Base-by-base conservation (phyloP, 2,797 vertebrate genomes). In the Salarias fasciatus region DNA sequence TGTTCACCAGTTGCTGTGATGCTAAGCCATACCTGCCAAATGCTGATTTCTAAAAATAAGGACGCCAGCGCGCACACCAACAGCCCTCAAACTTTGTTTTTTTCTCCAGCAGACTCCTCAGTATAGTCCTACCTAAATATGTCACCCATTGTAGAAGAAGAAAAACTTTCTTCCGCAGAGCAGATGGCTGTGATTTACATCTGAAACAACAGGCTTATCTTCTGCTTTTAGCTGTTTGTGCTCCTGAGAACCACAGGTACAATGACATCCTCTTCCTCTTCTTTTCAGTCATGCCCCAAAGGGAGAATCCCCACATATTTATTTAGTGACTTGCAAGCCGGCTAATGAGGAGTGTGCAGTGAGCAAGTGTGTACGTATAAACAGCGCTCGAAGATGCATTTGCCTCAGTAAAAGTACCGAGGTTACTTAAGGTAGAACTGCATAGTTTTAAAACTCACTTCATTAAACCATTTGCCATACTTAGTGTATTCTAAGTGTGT, bases 181-280 rank as follows among this genome's bases (percentile, higher is more conserved):
- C 88, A 92, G 88, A 89, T 89, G 85, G 85, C 60, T 69, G 47
- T 55, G 71, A 87, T 91, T 90, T 84, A 72, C 70, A 79, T 79
- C 47, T 84, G 79, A 82, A 79, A 83, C 57, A 59, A 69, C 69
- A 55, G 63, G 29, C 55, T 76, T 75, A 74, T 83, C 79, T 83
- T 70, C 82, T 73, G 75, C 66, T 84, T 69, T 68, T 77, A 55
- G 52, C 64, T 70, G 47, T 64, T 70, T 75, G 37, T 58, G 66
- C 61, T 57, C 18, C 18, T n/a, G 68, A 61, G 69, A 52, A 31
- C 24, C 37, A 13, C 0, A 6, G 69, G 50, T 63, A 42, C 74
- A 82, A 71, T 77, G 37, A 62, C 48, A 76, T 53, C 46, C 13
- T 44, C 14, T 12, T 43, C 29, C 49, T 31, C 12, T 15, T 37